These are phyloP conservation scores for Hipparchia sbordonii DNA, from an alignment of 2,888 invertebrate genomes.

Conservation along the genomic window DNA sequence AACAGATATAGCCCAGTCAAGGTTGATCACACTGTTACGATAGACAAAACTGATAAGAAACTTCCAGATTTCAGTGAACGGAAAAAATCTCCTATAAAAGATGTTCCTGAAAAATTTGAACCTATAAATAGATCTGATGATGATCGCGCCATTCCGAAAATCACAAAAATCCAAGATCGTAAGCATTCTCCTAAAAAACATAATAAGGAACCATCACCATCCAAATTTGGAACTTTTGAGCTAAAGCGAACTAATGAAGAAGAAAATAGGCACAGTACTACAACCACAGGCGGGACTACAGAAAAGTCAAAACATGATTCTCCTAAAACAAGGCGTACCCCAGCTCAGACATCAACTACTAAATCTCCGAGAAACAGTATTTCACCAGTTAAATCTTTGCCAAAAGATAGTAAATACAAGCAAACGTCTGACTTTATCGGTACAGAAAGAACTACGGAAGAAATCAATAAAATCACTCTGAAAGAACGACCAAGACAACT, in stretches of 20 bases:
- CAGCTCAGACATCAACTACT: constrained; percentile 41
- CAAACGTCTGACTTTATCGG: constrained; percentile 62
- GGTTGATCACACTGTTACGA: neutral
- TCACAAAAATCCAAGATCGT: neutral
- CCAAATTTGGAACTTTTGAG: constrained; percentile 52
- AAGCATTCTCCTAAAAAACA: neutral
- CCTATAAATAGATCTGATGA: neutral
- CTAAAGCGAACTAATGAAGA: constrained; percentile 43
- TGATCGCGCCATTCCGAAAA: neutral
- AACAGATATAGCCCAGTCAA: neutral
- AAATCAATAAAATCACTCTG: constrained; percentile 53
- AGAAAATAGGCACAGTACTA: neutral
- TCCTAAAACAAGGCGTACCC: constrained; percentile 43
- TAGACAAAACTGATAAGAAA: constrained; percentile 7
- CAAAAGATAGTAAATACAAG: constrained; percentile 56
- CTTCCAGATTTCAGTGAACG: neutral
- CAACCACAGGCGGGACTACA: neutral
- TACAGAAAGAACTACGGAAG: constrained; percentile 60
- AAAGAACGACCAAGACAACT: constrained; percentile 66
- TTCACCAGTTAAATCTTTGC: constrained; percentile 56
- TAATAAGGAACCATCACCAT: constrained; percentile 46
- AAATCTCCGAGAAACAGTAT: constrained; percentile 51
- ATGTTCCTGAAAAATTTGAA: neutral
- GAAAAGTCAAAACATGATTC: constrained; percentile 11
- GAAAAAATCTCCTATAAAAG: constrained; percentile 14